These are phyloP conservation scores for Alloscopus bannaensis DNA, from an alignment of 2,888 invertebrate species.

Conservation along the genomic window DNA sequence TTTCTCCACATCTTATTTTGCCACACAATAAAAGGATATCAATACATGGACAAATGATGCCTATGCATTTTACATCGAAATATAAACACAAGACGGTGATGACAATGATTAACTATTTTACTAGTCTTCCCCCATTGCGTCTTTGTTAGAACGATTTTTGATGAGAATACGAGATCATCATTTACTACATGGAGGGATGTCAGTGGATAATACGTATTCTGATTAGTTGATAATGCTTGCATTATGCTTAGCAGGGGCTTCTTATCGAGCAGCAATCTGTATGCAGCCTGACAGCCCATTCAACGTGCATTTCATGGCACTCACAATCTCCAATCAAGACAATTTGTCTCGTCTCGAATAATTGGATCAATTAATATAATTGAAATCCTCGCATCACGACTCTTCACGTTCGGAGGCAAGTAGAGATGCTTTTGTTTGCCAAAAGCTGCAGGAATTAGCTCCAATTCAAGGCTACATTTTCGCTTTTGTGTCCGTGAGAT, in stretches of 20 bases:
- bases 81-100: not conserved
- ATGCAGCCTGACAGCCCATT: not conserved
- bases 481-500: not conserved
- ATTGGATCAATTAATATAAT: slow-evolving; percentile 20
- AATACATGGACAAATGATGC: not conserved
- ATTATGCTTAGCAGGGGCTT: too few species aligned
- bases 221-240: not conserved
- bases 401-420: slow-evolving; percentile 2
- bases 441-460: not conserved
- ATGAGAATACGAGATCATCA: not conserved
- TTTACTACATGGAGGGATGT: not conserved
- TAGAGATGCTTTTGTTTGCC: not conserved
- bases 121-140: too few species aligned
- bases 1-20: not conserved
- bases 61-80: not conserved
- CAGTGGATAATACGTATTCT: not conserved
- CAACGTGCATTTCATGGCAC: not conserved
- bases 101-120: not conserved
- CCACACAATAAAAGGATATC: too few species aligned
- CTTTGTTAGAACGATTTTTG: too few species aligned
- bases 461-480: not conserved
- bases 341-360: not conserved
- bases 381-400: slow-evolving; percentile 12
- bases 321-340: not conserved
- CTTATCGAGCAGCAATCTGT: too few species aligned